phyloP scores from a whole-genome alignment of 1,140 invertebrate genomes.

The Vanessa atalanta region DNA sequence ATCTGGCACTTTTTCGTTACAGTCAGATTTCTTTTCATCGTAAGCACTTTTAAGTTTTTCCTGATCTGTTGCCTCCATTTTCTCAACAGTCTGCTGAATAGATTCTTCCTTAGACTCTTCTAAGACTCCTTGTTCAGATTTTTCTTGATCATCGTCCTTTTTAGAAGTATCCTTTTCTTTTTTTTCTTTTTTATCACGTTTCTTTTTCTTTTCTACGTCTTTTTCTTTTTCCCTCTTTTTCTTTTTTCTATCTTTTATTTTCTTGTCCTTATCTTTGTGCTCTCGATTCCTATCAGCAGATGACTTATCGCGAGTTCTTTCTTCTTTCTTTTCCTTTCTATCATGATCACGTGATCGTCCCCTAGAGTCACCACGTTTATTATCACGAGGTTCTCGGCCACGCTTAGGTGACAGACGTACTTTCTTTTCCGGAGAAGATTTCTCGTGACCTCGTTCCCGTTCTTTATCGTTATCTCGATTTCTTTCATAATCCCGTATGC shows the following conservation, averaged over 20 bases:
- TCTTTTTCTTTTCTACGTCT: slow-evolving; percentile 74
- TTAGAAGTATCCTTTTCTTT: slow-evolving; percentile 69
- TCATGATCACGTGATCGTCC: slow-evolving; percentile 70
- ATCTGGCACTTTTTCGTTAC: slow-evolving; percentile 49
- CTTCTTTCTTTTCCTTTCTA: slow-evolving; percentile 71
- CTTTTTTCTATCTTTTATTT: slow-evolving; percentile 76
- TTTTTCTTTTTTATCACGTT: slow-evolving; percentile 77
- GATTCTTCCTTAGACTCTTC: slow-evolving; percentile 30
- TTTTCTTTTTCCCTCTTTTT: slow-evolving; percentile 78
- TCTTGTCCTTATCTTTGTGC: slow-evolving; percentile 76
- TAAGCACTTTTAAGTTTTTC: slow-evolving; percentile 36
- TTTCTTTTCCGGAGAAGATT: slow-evolving; percentile 69
- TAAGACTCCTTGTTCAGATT: slow-evolving; percentile 28
- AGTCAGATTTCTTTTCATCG: slow-evolving; percentile 40
- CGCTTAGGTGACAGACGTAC: slow-evolving; percentile 64
- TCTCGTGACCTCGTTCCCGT: slow-evolving; percentile 64
- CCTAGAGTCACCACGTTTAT: slow-evolving; percentile 71
- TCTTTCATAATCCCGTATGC: slow-evolving; percentile 64
- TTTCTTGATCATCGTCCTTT: slow-evolving; percentile 49
- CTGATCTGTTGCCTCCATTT: slow-evolving; percentile 24
- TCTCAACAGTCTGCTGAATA: slow-evolving; percentile 16
- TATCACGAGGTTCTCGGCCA: slow-evolving; percentile 66
- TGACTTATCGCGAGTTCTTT: slow-evolving; percentile 65
- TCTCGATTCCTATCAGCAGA: slow-evolving; percentile 65
- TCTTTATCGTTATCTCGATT: slow-evolving; percentile 72